Evolutionary conservation across 2,113 vertebrate species (phyloP), one percentile per base, ranked within the genome.

Genomic region (Gambusia affinis): DNA sequence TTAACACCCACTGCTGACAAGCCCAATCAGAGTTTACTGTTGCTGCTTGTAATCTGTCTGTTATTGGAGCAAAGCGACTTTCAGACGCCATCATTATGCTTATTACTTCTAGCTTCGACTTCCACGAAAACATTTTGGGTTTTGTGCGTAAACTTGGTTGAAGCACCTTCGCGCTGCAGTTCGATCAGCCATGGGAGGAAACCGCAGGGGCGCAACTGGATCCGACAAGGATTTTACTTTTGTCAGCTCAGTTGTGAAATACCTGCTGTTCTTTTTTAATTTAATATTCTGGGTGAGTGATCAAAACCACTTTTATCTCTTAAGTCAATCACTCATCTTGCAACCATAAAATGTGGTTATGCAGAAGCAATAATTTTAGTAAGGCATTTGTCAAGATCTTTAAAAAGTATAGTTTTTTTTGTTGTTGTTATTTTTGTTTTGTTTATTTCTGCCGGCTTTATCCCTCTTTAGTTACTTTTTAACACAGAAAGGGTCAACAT

Each of bases 271-370:
- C 89, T 75, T 96, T 67, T 98, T 97, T 89, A 99, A 98, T 88
- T 92, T 95, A 77, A 81, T 98, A 31, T 98, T 98, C 79, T 99
- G 97, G 97, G 97, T 99, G 92, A 98, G 97, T 93, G 12, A 29
- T 44, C 10, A 17, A 27, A 15, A n/a, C 1, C 17, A 35, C 70
- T 44, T 30, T 8, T 66, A 74, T 0, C 31, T 10, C 27, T 35
- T 54, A 29, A 30, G 71, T 78, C 60, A 60, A 78, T 84, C 29
- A 70, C 64, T 51, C n/a, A 39, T 12, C 8, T 47, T 47, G 4
- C 44, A 19, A 47, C 19, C 14, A 47, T 19, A 47, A 47, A 7
- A 14, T 14, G 44, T 47, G 14, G 17, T 47, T 17, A 47, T 47
- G 15, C 4, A 17, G 4, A 47, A 47, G 44, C 0, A 19, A 19